Evolutionary conservation across 2,888 invertebrate genomes (phyloP), one percentile per base, ranked within the genome.

Genomic region (Miltochrista miniata): DNA sequence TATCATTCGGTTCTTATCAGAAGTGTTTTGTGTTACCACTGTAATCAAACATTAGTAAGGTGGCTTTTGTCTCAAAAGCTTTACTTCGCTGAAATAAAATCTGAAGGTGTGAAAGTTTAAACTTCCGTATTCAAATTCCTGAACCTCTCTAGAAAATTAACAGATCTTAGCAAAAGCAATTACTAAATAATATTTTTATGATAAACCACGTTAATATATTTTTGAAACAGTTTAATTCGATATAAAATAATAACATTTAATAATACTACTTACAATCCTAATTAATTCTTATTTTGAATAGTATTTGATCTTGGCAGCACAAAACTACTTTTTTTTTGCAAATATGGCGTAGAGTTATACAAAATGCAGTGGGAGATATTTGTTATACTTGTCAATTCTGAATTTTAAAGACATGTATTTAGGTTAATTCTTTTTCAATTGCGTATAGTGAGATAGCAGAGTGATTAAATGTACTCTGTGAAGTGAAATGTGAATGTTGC

Each of bases 261-360:
- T n/a, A n/a, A n/a, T n/a, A n/a, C n/a, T n/a, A n/a, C n/a, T n/a
- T n/a, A n/a, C n/a, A n/a, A n/a, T n/a, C n/a, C n/a, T n/a, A n/a
- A n/a, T n/a, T n/a, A n/a, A n/a, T n/a, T n/a, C n/a, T 56, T 41
- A 56, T 56, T 24, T 24, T 56, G 49, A 12, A 35, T 49, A 48
- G 54, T 51, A 52, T 47, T 55, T 47, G 36, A 12, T 5, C 10
- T 24, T 76, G 75, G 81, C 75, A 84, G 74, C 78, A 75, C 69
- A 48, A 51, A 63, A 51, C 63, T 75, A 74, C 66, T 24, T 24
- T 24, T 24, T 24, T 24, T 74, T 80, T 73, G 82, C 84, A 84
- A 89, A 89, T 84, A 90, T 90, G 90, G 90, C 90, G 90, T 85
- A 88, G 76, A 76, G 80, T 82, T 78, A 79, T 80, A 81, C 83